These are phyloP conservation scores for Rhyacophila brunnea DNA, from an alignment of 1,140 invertebrate species.

Conservation along the genomic window DNA sequence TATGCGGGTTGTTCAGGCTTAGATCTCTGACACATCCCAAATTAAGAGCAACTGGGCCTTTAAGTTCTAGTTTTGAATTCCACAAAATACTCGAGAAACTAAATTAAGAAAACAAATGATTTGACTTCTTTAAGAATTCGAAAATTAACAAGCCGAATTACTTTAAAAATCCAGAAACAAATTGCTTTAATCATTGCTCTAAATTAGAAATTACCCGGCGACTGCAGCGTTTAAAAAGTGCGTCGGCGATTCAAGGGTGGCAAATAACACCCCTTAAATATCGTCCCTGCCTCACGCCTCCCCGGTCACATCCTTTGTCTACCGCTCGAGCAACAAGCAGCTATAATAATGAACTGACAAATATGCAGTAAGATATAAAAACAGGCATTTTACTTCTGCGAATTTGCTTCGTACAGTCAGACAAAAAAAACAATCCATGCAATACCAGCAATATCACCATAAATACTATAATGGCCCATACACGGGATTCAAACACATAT, in stretches of 20 bases:
- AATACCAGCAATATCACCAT: too few species aligned
- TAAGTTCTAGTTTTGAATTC: too few species aligned
- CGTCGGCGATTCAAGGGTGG: slow-evolving; percentile 16
- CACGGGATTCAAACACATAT: too few species aligned
- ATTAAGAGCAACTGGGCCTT: too few species aligned
- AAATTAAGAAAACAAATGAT: too few species aligned
- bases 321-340: slow-evolving; percentile 9
- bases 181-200: slow-evolving; percentile 6
- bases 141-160: too few species aligned
- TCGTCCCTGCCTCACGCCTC: neutral
- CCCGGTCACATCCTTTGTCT: neutral
- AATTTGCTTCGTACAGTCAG: slow-evolving; percentile 23
- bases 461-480: too few species aligned
- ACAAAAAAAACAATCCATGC: too few species aligned
- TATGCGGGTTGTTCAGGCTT: too few species aligned
- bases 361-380: slow-evolving; percentile 32
- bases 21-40: too few species aligned
- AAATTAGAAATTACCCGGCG: slow-evolving; percentile 14
- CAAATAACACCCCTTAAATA: slow-evolving; percentile 1
- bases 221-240: slow-evolving; percentile 27
- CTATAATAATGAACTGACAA: slow-evolving; percentile 33
- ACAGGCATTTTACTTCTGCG: slow-evolving; percentile 17
- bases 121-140: too few species aligned
- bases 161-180: neutral
- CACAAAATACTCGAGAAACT: too few species aligned